These are phyloP conservation scores for Drosophila fulvimacula DNA, from an alignment of 2,888 invertebrate species.

Conservation along the genomic window DNA sequence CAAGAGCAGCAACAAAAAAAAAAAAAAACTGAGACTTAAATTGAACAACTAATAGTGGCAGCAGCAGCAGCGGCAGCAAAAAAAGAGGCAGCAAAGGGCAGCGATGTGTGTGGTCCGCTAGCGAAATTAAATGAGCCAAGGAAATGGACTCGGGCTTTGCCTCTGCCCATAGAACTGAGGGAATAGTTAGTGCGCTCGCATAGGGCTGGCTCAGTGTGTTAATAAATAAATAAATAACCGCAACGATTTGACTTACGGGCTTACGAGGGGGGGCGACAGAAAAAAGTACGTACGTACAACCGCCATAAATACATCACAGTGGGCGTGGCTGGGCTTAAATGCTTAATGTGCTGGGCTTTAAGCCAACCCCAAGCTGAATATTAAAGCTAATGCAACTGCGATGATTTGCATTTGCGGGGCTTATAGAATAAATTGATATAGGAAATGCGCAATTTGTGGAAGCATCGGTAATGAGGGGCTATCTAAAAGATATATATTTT, in stretches of 20 bases:
- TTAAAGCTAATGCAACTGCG: constrained; percentile 44
- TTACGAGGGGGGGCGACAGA: constrained; percentile 18
- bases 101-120: constrained; percentile 59
- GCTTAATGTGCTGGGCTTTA: constrained; percentile 60
- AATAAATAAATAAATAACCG: constrained; percentile 70
- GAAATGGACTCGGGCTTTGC: constrained; percentile 43
- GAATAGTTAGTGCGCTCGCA: constrained; percentile 25
- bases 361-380: constrained; percentile 43
- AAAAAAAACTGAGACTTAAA: constrained; percentile 31
- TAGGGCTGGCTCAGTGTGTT: constrained; percentile 74
- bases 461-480: constrained; percentile 16
- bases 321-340: constrained; percentile 59
- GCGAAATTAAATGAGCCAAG: constrained; percentile 63
- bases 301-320: constrained; percentile 67
- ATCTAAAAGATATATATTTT: neutral
- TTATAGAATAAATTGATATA: constrained; percentile 33
- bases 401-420: constrained; percentile 52
- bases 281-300: constrained; percentile 15
- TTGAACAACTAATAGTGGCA: constrained; percentile 66
- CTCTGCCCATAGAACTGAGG: constrained; percentile 7
- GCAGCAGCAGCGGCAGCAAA: neutral
- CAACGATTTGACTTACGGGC: constrained; percentile 53
- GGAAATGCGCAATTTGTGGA: constrained; percentile 43
- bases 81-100: constrained; percentile 22
- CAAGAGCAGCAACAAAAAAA: neutral